Base-by-base conservation (phyloP, 2,888 invertebrate genomes). In the Mimachlamys varia region DNA sequence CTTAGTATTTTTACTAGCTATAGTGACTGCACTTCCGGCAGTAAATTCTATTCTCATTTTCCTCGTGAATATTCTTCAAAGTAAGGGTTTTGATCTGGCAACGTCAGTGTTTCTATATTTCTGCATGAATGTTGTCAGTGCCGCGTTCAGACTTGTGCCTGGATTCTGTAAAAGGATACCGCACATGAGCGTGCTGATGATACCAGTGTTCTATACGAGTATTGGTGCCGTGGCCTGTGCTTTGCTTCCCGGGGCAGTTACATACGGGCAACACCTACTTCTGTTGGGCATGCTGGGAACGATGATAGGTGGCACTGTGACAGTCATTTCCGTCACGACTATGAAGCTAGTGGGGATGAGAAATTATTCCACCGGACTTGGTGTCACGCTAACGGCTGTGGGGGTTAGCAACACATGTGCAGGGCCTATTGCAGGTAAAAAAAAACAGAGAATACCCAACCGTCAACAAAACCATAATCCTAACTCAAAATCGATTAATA, bases 351-450 rank as follows among this genome's bases (percentile, higher is more conserved):
- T 90, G 10, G 92, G 92, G 44, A 58, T 33, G 10, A 87, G 89
- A 38, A 53, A 88, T 38, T 92, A 91, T 44, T 88, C 92, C 27
- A 89, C 89, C 3, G 90, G 58, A n/a, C 58, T 90, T 37, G 92
- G 92, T 13, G 88, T 90, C 4, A 13, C 49, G 7, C 27, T 92
- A 38, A 89, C 90, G 15, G 17, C 62, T 19, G 19, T 37, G 0
- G 91, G 92, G 10, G 58, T 91, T 15, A 33, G 62, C 13, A 91
- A 89, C 27, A 62, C 88, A 27, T n/a, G 33, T 37, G 89, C 88
- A 19, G 91, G 89, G 22, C 91, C 91, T 0, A 49, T 90, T 10
- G 55, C 89, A 87, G 91, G 91, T 90, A 90, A n/a, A n/a, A n/a
- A n/a, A n/a, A n/a, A n/a, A n/a, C n/a, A n/a, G n/a, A n/a, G n/a